Evolutionary conservation across 2,113 vertebrate species (phyloP).

Genomic region (Nettapus auritus): DNA sequence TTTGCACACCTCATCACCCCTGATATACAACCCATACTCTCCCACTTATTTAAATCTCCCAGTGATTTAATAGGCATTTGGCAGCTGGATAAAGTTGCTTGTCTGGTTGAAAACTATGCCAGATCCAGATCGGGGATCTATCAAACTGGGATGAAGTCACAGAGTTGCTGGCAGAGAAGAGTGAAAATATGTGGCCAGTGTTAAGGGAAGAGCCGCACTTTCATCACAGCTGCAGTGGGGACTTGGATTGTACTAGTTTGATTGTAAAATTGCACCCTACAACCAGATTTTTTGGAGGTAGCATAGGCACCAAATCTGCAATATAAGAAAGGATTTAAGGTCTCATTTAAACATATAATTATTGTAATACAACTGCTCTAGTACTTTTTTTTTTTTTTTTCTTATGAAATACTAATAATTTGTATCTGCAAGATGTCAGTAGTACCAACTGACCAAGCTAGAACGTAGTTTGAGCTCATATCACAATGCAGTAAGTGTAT

Average conservation of each 20-base stretch:
- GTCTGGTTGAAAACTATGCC: neutral
- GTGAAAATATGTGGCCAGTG: neutral
- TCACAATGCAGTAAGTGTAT: accelerated
- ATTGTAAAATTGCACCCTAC: neutral
- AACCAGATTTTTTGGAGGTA: neutral
- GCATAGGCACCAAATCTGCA: neutral
- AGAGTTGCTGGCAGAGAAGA: neutral
- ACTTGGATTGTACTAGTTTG: neutral
- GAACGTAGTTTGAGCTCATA: neutral
- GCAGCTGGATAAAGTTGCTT: neutral
- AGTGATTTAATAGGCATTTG: neutral
- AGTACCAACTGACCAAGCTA: neutral
- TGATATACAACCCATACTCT: neutral
- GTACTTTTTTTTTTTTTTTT: neutral
- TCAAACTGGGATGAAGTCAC: neutral
- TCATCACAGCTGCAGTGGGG: neutral
- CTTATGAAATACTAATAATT: neutral
- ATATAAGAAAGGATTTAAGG: neutral
- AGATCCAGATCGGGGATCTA: neutral
- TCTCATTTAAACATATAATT: neutral
- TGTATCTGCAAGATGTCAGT: neutral
- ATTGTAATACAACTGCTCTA: neutral
- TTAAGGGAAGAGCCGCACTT: neutral
- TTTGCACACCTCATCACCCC: neutral
- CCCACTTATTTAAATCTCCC: neutral